These are phyloP conservation scores for Paramisgurnus dabryanus DNA, from an alignment of 2,113 vertebrate genomes.

Conservation along the genomic window DNA sequence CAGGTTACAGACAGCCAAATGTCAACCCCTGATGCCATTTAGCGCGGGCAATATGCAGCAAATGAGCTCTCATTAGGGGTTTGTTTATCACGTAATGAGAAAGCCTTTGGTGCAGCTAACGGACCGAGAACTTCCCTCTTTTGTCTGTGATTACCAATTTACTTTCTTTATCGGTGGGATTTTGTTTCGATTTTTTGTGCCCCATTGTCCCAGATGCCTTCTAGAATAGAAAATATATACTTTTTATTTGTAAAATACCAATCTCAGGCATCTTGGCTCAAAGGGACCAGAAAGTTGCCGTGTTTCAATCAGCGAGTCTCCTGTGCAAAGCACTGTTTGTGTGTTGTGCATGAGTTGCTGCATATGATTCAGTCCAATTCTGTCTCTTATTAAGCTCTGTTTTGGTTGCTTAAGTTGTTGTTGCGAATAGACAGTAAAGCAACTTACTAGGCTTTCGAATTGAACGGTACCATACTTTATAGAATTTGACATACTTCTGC, in stretches of 20 bases:
- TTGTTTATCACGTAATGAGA: conserved; percentile 62
- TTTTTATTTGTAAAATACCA: conserved; percentile 1
- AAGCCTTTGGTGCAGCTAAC: conserved; percentile 50
- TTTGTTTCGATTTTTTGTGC: conserved; percentile 16
- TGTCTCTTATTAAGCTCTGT: too few relatives aligned
- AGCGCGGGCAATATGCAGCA: conserved; percentile 61
- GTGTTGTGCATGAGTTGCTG: too few relatives aligned
- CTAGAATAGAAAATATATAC: conserved; percentile 1
- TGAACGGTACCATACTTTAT: too few relatives aligned
- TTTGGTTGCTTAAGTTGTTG: too few relatives aligned
- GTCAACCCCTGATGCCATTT: conserved; percentile 57
- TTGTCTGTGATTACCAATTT: conserved; percentile 46
- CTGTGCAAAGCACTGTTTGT: too few relatives aligned
- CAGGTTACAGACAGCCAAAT: conserved; percentile 53
- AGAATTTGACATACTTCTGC: too few relatives aligned
- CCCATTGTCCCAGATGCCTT: conserved; percentile 3
- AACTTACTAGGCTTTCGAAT: too few relatives aligned
- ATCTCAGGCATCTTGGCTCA: background rate
- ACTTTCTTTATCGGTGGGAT: conserved; percentile 28
- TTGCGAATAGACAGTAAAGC: too few relatives aligned
- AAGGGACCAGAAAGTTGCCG: background rate
- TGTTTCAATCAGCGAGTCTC: too few relatives aligned
- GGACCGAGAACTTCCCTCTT: conserved; percentile 34
- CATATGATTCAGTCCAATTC: too few relatives aligned
- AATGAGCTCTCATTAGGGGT: conserved; percentile 67